Conservation (phyloP, 2,113 vertebrate species). For the Himantopus leucocephalus region DNA sequence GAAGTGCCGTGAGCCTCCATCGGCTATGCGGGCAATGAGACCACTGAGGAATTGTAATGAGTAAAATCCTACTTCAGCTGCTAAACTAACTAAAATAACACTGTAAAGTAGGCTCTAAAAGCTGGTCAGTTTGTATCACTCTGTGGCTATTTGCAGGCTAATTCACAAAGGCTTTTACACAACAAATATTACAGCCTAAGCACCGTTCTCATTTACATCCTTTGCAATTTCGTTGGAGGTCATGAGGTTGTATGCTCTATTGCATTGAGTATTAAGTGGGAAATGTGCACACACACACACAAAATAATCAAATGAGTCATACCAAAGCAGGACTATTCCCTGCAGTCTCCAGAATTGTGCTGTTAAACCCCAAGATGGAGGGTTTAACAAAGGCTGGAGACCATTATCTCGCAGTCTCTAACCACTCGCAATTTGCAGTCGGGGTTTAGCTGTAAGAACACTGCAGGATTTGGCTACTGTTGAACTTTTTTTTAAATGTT, state of each 20-base stretch:
- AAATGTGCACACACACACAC: not conserved
- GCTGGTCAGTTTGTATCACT: not conserved
- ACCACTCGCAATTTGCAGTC: not conserved
- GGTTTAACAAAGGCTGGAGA: conserved; percentile 10
- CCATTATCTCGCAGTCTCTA: not conserved
- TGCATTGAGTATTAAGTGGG: not conserved
- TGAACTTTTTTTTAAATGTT: not conserved
- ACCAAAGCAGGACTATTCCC: not conserved
- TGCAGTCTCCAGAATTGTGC: not conserved
- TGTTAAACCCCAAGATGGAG: not conserved
- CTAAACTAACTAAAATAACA: not conserved
- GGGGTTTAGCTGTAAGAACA: not conserved
- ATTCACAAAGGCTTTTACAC: not conserved
- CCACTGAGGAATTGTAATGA: not conserved
- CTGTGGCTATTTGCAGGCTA: not conserved
- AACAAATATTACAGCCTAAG: not conserved
- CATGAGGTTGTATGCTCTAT: not conserved
- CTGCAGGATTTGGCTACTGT: not conserved
- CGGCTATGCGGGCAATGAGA: not conserved
- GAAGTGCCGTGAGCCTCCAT: not conserved
- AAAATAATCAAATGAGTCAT: not conserved
- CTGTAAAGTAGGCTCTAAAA: not conserved
- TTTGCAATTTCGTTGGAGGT: not conserved
- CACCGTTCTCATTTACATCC: not conserved
- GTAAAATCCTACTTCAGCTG: not conserved